Evolutionary conservation across 1,140 invertebrate genomes (phyloP), one percentile per base, ranked within the genome.

Genomic region (Cardiocondyla obscurior): DNA sequence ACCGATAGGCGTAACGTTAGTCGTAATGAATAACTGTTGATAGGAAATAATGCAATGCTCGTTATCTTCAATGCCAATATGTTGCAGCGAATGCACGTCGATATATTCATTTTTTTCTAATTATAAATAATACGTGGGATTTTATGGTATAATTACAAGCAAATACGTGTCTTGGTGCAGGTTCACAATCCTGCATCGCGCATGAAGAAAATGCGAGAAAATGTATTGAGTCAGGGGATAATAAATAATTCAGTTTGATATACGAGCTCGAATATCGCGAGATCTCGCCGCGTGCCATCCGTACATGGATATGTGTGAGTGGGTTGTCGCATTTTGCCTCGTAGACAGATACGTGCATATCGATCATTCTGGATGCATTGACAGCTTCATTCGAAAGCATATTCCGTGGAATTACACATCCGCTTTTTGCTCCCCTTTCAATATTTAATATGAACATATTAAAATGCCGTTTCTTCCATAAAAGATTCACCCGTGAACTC

Each of bases 201-300:
- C 28, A 33, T 25, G 44, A 53, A 55, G 57, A 82, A 76, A 82
- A 82, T 82, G 42, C 69, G 28, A 82, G 81, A 74, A 74, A 82
- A 82, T 42, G 53, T 77, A 82, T 77, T 42, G 81, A 82, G 39
- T 55, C 28, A 30, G 33, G 16, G 62, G 70, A 82, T 82, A 82
- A 82, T 82, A 82, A 82, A 82, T 82, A 82, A 82, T 82, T 82
- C 81, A 82, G 70, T 42, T 81, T 70, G 70, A 82, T 76, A 60
- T 82, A 62, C 81, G 69, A 74, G 81, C 36, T 46, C 57, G 53
- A 77, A 82, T 82, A 74, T 82, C 69, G 57, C 69, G 70, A 77
- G 70, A 76, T 74, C 67, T 73, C 19, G 28, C 64, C 53, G 70
- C 74, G 79, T 49, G 81, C 39, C 44, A 46, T 62, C 55, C 70